phyloP scores from a whole-genome alignment of 2,888 invertebrate genomes.

The Sinelater perroti region DNA sequence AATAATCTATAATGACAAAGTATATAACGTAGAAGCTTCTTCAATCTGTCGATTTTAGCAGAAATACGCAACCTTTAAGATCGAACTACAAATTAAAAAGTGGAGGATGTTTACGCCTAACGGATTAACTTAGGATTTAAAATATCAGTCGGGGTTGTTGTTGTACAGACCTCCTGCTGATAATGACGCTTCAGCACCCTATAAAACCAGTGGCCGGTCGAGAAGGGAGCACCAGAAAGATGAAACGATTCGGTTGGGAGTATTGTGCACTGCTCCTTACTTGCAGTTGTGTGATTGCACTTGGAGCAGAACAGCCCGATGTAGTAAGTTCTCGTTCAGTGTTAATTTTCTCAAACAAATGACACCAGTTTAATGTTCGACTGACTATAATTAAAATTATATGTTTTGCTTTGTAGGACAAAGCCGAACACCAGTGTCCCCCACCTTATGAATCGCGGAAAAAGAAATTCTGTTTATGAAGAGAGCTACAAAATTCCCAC shows the following conservation, averaged over 20 bases:
- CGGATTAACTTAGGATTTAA: slow-evolving; percentile 46
- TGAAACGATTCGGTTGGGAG: slow-evolving; percentile 45
- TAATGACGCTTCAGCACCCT: slow-evolving; percentile 42
- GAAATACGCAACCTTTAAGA: slow-evolving; percentile 9
- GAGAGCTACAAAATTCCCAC: slow-evolving; percentile 40
- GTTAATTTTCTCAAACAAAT: too few relatives aligned
- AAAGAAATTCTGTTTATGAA: slow-evolving; percentile 55
- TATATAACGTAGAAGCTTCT: too few relatives aligned
- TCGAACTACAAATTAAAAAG: slow-evolving; percentile 29
- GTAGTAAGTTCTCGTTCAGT: too few relatives aligned
- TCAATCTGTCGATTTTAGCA: too few relatives aligned
- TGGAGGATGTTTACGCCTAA: slow-evolving; percentile 33
- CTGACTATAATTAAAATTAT: too few relatives aligned
- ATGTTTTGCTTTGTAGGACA: neutral
- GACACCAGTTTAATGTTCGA: too few relatives aligned
- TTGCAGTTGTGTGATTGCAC: slow-evolving; percentile 14
- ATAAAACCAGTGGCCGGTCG: slow-evolving; percentile 45
- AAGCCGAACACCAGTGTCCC: slow-evolving; percentile 51
- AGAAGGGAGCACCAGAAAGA: slow-evolving; percentile 38
- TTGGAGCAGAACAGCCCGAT: slow-evolving; percentile 15
- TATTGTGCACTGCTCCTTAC: slow-evolving; percentile 43
- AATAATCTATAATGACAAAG: too few relatives aligned
- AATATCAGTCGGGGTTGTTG: slow-evolving; percentile 52
- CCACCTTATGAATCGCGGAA: slow-evolving; percentile 64
- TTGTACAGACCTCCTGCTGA: slow-evolving; percentile 49